These are phyloP conservation scores for Andrena minutula DNA, from an alignment of 2,888 invertebrate species.

Conservation along the genomic window DNA sequence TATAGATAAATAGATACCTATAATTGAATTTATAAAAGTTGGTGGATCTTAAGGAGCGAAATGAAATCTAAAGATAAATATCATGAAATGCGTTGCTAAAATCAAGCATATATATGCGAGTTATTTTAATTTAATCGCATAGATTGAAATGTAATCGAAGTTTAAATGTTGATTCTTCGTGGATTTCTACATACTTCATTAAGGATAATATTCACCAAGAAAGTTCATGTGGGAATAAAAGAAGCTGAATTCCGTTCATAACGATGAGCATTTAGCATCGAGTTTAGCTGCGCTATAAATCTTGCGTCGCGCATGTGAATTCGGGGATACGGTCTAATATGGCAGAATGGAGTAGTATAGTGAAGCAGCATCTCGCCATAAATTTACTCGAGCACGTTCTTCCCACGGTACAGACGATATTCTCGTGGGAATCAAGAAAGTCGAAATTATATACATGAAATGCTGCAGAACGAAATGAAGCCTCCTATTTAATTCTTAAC, in stretches of 20 bases:
- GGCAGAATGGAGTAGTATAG: slow-evolving; percentile 47
- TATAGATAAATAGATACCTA: too few species aligned
- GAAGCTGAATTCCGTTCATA: slow-evolving; percentile 26
- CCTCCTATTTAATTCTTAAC: slow-evolving; percentile 28
- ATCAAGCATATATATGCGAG: too few species aligned
- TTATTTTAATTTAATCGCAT: too few species aligned
- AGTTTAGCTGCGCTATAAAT: slow-evolving; percentile 41
- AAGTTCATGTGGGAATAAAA: not conserved
- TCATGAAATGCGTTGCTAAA: too few species aligned
- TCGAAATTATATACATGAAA: slow-evolving; percentile 58
- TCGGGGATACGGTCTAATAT: slow-evolving; percentile 57
- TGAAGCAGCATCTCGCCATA: slow-evolving; percentile 71
- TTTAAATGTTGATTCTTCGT: too few species aligned
- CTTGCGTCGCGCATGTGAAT: slow-evolving; percentile 34
- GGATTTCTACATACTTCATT: not conserved
- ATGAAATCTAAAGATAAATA: too few species aligned
- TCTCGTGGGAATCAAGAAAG: slow-evolving; percentile 64
- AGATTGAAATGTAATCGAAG: too few species aligned
- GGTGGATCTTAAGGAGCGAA: too few species aligned
- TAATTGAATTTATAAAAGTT: too few species aligned
- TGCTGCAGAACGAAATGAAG: slow-evolving; percentile 12
- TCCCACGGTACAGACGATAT: slow-evolving; percentile 54
- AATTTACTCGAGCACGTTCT: slow-evolving; percentile 72
- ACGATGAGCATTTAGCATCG: slow-evolving; percentile 29
- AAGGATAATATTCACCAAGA: not conserved